A percentile compares a stretch with the other conserved stretches of the same genome.
phyloP scores from a whole-genome alignment of 2,797 vertebrate genomes.

The Meda fulgida region DNA sequence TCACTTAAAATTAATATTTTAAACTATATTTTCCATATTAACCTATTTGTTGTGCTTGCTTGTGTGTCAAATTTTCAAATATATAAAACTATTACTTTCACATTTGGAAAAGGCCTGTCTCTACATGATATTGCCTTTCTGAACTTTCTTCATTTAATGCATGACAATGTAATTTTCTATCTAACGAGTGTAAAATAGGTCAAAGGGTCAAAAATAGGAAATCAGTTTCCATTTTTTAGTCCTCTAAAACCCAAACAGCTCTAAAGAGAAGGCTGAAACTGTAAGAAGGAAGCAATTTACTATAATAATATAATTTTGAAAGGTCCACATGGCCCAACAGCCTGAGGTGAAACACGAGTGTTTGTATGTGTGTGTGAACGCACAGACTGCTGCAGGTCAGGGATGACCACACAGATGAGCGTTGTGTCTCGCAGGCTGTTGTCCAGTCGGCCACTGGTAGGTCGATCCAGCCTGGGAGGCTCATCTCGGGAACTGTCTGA shows the following conservation, averaged over 20 bases:
- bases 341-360: constrained; percentile 25
- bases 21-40: background rate
- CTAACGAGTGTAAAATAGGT: constrained; percentile 27
- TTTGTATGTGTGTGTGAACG: constrained; percentile 54
- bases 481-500: constrained; percentile 88
- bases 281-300: constrained; percentile 49
- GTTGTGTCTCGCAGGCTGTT: constrained; percentile 73
- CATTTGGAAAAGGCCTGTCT: background rate
- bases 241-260: constrained; percentile 20
- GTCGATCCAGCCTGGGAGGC: constrained; percentile 80
- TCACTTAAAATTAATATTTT: background rate
- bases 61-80: background rate
- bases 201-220: constrained; percentile 23
- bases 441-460: constrained; percentile 58
- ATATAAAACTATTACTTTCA: background rate
- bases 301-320: constrained; percentile 50
- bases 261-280: constrained; percentile 31
- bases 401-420: constrained; percentile 85
- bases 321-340: constrained; percentile 47
- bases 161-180: constrained; percentile 28
- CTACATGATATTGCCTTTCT: background rate
- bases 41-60: background rate
- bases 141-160: constrained; percentile 14
- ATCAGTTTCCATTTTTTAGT: constrained; percentile 16
- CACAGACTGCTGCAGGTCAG: constrained; percentile 89